Evolutionary conservation across 2,113 vertebrate species (phyloP).

Genomic region (Ibidorhyncha struthersii): DNA sequence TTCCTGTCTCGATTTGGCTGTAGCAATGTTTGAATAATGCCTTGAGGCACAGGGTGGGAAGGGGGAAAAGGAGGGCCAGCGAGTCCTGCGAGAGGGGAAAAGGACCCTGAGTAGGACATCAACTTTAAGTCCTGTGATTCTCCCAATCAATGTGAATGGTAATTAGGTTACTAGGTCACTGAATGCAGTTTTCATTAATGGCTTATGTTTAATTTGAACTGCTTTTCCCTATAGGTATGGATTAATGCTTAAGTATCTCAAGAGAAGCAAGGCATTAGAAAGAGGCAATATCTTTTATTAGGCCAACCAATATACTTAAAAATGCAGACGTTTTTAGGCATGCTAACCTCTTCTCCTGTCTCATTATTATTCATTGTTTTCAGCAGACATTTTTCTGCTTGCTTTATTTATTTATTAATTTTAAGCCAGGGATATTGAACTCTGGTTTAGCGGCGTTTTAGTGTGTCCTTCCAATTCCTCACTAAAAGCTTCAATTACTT

Average conservation of each 20-base stretch:
- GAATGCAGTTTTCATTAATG: conserved; percentile 53
- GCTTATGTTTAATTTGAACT: conserved; percentile 54
- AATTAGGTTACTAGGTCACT: conserved; percentile 61
- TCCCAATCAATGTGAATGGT: background rate
- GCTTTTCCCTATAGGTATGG: conserved; percentile 45
- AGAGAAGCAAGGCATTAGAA: conserved; percentile 34
- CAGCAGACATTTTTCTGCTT: background rate
- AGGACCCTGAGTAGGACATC: background rate
- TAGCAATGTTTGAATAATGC: background rate
- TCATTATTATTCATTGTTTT: background rate
- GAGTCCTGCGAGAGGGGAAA: background rate
- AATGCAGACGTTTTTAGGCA: background rate
- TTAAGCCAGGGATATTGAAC: background rate
- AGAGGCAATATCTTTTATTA: conserved; percentile 22
- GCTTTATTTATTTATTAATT: conserved; percentile 6
- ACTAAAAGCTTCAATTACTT: conserved; percentile 35
- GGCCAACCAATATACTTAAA: background rate
- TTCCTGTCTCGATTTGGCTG: background rate
- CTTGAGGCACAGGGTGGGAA: background rate
- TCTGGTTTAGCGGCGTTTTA: conserved; percentile 3
- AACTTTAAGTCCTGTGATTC: background rate
- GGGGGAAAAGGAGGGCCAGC: background rate
- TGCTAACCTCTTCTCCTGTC: background rate
- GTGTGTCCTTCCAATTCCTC: background rate
- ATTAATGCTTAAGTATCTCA: conserved; percentile 45